Percentiles rank a stretch among this genome's conserved stretches.
These are phyloP conservation scores for Catostomus latipinnis DNA, from an alignment of 2,797 vertebrate genomes.

Conservation along the genomic window DNA sequence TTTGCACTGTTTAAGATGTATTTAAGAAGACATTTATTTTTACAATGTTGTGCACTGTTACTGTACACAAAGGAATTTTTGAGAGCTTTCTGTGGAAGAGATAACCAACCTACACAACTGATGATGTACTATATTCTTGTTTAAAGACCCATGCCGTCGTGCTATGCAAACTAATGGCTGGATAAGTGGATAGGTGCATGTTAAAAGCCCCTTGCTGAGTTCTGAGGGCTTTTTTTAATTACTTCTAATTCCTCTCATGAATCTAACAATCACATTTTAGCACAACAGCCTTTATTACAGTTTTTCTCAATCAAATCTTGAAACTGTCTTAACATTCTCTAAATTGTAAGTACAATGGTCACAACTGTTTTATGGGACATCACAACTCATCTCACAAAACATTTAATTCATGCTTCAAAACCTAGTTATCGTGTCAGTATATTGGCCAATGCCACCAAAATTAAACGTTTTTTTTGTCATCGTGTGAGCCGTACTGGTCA, in stretches of 20 bases:
- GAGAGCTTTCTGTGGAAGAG: background rate
- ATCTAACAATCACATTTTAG: background rate
- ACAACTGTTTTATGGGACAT: too few relatives aligned
- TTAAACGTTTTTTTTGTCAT: too few relatives aligned
- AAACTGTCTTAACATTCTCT: too few relatives aligned
- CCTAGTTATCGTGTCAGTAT: too few relatives aligned
- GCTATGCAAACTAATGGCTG: conserved; percentile 36
- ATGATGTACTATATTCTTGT: conserved; percentile 30
- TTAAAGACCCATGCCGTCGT: conserved; percentile 9
- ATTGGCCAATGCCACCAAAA: too few relatives aligned
- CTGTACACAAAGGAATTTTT: conserved; percentile 11
- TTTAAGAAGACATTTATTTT: conserved; percentile 13
- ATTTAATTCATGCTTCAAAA: too few relatives aligned
- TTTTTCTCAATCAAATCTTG: too few relatives aligned
- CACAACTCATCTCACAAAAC: too few relatives aligned
- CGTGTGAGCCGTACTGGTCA: too few relatives aligned
- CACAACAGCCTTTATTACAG: conserved; percentile 24
- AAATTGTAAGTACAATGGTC: too few relatives aligned
- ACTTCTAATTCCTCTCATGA: conserved; percentile 27
- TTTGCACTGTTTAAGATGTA: conserved; percentile 4
- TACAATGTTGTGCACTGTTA: background rate
- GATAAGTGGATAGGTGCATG: conserved; percentile 72
- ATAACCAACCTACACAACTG: conserved; percentile 21
- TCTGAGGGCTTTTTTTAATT: conserved; percentile 62
- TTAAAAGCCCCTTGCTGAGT: conserved; percentile 71